These are phyloP conservation scores for Zonotrichia leucophrys DNA, from an alignment of 2,113 vertebrate species.

Conservation along the genomic window DNA sequence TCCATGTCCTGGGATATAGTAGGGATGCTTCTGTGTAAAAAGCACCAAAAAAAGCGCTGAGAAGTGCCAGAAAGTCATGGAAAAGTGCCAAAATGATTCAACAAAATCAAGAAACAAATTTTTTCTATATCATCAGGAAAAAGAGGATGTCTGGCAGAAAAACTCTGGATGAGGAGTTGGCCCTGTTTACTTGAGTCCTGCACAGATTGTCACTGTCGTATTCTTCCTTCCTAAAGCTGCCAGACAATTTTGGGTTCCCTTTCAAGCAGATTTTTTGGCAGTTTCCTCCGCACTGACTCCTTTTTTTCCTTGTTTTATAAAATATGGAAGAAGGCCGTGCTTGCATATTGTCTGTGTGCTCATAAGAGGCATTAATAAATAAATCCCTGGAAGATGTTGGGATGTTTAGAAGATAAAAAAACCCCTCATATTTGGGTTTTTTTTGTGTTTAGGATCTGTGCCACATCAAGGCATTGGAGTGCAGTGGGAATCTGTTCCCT, in stretches of 20 bases:
- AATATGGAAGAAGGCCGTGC: background rate
- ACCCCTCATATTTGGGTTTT: accelerated
- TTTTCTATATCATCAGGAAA: background rate
- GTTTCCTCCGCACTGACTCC: background rate
- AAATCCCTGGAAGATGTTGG: background rate
- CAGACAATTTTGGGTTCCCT: background rate
- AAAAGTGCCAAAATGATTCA: background rate
- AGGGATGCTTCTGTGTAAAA: background rate
- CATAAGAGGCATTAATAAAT: constrained; percentile 15
- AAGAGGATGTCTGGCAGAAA: background rate
- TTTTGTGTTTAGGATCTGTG: background rate
- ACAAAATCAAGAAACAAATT: background rate
- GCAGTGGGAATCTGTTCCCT: background rate
- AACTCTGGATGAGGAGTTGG: background rate
- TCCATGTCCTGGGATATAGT: accelerated
- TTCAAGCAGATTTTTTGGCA: background rate
- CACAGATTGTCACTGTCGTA: too few species aligned
- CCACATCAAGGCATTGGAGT: background rate
- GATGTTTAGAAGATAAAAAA: background rate
- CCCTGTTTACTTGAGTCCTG: accelerated
- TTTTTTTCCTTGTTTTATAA: background rate
- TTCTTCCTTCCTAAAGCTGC: background rate
- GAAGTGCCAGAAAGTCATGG: background rate
- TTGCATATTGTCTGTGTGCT: background rate
- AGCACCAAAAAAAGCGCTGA: background rate